phyloP scores from a whole-genome alignment of 2,888 invertebrate genomes.

The Kryphioiulus occultus region DNA sequence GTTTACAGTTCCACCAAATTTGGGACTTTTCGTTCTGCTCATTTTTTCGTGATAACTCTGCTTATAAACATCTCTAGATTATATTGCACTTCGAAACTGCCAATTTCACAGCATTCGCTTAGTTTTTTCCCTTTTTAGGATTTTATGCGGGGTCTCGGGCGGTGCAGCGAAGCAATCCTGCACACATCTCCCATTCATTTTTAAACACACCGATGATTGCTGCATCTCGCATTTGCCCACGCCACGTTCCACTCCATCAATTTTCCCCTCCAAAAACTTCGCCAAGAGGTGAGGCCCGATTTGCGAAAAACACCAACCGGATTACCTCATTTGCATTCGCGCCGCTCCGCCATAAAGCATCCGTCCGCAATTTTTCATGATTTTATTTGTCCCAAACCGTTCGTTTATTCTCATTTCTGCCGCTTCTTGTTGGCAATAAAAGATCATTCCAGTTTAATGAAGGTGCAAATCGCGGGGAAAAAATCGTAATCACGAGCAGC shows the following conservation, averaged over 20 bases:
- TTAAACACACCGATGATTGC: not conserved
- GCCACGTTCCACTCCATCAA: not conserved
- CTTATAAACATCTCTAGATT: not conserved
- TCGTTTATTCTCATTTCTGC: not conserved
- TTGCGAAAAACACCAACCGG: not conserved
- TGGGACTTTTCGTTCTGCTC: no score
- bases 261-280: not conserved
- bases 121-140: not conserved
- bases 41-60: not conserved
- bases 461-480: conserved; percentile 43
- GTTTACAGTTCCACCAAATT: no score
- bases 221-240: not conserved
- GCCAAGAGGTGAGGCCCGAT: not conserved
- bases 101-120: not conserved
- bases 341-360: not conserved
- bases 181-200: not conserved
- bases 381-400: not conserved
- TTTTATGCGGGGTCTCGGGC: not conserved
- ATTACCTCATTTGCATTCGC: not conserved
- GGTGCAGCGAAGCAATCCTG: no score
- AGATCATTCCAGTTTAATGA: conserved; percentile 39
- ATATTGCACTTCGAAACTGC: not conserved
- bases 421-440: conserved; percentile 27
- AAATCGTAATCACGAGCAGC: conserved; percentile 45
- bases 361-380: not conserved